Base-by-base conservation (phyloP, 2,797 vertebrate species). In the Brachymystax lenok region DNA sequence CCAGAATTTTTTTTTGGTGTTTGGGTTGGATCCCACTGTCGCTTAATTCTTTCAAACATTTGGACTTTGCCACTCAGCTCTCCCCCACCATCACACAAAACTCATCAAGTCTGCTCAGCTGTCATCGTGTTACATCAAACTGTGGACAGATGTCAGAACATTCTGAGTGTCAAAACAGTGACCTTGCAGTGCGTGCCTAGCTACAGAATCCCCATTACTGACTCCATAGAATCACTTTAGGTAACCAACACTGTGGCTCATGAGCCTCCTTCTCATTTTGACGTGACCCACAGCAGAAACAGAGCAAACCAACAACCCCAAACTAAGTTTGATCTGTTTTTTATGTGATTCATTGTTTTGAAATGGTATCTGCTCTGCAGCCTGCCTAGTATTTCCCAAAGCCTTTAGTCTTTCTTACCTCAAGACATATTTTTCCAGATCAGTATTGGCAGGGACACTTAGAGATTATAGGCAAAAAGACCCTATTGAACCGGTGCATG, bases 41-140 rank as follows among this genome's bases (percentile, higher is more conserved):
- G 1, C 51, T 78, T 80, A 75, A 83, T 82, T 82, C 64, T 71
- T 73, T 52, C n/a, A 77, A 78, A 77, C 74, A 59, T 51, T 74
- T 72, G 14, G 61, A 24, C 74, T 82, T 68, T 73, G 10, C 51
- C 12, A 8, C 6, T 76, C 76, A 59, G n/a, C 63, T 72, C 19
- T 70, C 68, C 35, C 77, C 64, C 72, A 75, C 85, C 80, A 85
- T 74, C 82, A 83, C 27, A 77, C 63, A 76, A 80, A 83, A 79
- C 63, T 76, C 54, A 84, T 82, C 46, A 82, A 74, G 19, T 21
- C 70, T 77, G 76, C 71, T 66, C 74, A 74, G 70, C 59, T 77
- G 77, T 86, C 75, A 86, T 87, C 71, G 74, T 79, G 74, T 86
- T 83, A 54, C 79, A 70, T 74, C 54, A 80, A 78, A 73, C 79